These are phyloP conservation scores for Entomobrya proxima DNA, from an alignment of 2,888 invertebrate species.

Conservation along the genomic window DNA sequence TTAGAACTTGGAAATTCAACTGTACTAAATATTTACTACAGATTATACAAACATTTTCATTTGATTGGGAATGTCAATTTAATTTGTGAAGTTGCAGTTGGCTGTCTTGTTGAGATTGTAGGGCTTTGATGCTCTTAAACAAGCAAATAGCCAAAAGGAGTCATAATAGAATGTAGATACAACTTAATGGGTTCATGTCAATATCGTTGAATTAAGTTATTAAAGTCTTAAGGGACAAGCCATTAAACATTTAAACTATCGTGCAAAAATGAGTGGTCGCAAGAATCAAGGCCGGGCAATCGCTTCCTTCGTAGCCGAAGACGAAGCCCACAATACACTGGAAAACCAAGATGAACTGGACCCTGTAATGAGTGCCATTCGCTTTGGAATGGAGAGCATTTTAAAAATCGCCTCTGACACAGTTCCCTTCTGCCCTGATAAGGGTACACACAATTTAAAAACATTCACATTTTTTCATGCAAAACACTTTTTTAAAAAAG, in stretches of 20 bases:
- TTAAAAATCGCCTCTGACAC: constrained; percentile 51
- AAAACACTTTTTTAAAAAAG: not conserved
- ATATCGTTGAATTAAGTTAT: no score
- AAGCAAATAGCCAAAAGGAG: no score
- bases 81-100: no score
- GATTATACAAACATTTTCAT: no score
- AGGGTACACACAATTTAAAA: constrained; percentile 31
- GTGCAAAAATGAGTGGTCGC: constrained; percentile 22
- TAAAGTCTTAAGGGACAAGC: no score
- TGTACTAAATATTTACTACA: no score
- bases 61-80: no score
- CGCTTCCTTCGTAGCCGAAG: not conserved
- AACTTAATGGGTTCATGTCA: no score
- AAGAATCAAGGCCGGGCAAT: not conserved
- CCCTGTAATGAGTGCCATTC: constrained; percentile 31
- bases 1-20: no score
- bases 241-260: not conserved
- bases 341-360: constrained; percentile 24
- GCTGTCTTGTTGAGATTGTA: no score
- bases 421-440: constrained; percentile 35
- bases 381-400: constrained; percentile 51
- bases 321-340: constrained; percentile 16
- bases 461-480: not conserved
- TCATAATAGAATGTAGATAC: no score
- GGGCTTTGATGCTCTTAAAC: no score